These are phyloP conservation scores for Pararge aegeria DNA, from an alignment of 1,140 invertebrate species.

Conservation along the genomic window DNA sequence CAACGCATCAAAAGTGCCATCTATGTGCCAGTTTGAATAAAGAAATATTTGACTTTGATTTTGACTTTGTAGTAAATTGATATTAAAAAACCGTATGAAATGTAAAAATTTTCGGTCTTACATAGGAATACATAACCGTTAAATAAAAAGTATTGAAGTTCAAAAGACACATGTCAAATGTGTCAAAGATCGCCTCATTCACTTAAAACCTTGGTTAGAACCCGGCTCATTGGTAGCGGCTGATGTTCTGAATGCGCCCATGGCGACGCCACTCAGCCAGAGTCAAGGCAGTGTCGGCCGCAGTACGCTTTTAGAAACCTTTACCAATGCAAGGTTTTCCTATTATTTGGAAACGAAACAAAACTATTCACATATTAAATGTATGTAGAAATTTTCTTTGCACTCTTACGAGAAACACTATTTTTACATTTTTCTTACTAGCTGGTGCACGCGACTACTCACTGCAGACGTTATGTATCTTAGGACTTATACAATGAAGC, in stretches of 20 bases:
- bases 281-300: constrained; percentile 31
- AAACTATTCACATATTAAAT: neutral
- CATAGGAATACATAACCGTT: neutral
- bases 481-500: too few species aligned
- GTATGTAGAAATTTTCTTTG: neutral
- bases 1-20: too few species aligned
- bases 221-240: neutral
- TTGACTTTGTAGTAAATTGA: too few species aligned
- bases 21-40: too few species aligned
- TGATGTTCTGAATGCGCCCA: constrained; percentile 12
- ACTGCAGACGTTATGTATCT: too few species aligned
- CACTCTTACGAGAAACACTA: too few species aligned
- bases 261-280: constrained; percentile 21
- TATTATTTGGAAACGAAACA: constrained; percentile 2
- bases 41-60: too few species aligned
- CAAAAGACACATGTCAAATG: too few species aligned
- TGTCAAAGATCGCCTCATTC: neutral
- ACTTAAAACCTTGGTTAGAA: neutral
- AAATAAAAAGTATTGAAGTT: too few species aligned
- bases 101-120: neutral
- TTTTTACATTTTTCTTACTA: too few species aligned
- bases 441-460: too few species aligned
- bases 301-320: constrained; percentile 32
- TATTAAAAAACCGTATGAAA: too few species aligned
- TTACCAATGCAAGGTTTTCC: constrained; percentile 13